A percentile compares a stretch with the other conserved stretches of the same genome.
Conservation (phyloP, 2,113 vertebrate species). For the Martes martes region DNA sequence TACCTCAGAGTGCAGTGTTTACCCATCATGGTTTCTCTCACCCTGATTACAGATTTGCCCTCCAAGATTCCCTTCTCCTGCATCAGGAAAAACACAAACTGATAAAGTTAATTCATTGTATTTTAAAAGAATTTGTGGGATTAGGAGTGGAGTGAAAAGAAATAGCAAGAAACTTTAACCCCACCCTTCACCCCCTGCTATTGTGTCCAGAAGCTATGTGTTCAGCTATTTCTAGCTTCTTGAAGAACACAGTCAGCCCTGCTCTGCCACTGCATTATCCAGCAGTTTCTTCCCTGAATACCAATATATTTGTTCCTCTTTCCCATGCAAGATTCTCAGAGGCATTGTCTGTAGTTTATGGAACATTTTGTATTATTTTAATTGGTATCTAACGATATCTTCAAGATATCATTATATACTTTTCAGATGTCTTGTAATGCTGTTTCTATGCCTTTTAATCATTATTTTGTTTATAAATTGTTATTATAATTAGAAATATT, state of each 20-base stretch:
- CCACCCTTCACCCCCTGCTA: not conserved
- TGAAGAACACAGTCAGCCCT: not conserved
- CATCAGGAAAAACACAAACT: not conserved
- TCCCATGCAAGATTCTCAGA: not conserved
- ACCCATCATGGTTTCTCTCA: not conserved
- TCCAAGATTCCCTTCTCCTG: not conserved
- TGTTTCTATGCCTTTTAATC: not conserved
- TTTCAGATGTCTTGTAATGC: not conserved
- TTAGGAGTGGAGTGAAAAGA: not conserved
- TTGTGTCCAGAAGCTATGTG: not conserved
- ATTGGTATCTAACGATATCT: not conserved
- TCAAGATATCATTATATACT: not conserved
- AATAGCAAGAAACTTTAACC: not conserved
- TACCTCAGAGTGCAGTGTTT: accelerated
- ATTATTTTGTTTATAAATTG: not conserved
- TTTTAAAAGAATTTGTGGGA: not conserved
- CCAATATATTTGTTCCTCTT: not conserved
- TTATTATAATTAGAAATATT: not conserved
- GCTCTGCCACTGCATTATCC: not conserved
- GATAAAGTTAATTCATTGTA: not conserved
- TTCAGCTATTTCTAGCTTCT: not conserved
- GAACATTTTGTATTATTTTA: not conserved
- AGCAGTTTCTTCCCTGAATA: not conserved
- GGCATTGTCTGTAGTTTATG: not conserved
- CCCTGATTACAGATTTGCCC: not conserved